Conservation (phyloP, 2,888 invertebrate species). For the Invenusta paracnida region DNA sequence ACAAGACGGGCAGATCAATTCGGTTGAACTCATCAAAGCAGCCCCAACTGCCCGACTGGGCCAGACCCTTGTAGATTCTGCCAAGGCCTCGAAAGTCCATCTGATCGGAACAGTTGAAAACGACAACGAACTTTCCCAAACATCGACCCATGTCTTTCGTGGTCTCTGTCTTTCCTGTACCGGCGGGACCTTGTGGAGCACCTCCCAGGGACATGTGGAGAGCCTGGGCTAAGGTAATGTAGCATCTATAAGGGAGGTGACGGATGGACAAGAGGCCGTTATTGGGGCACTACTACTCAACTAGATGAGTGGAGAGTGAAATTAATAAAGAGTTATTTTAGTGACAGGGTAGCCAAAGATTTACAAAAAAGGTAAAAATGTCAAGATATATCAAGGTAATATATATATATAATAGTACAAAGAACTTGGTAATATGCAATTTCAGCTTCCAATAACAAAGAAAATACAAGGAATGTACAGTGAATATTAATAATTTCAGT, state of each 20-base stretch:
- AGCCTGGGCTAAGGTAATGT: constrained; percentile 91
- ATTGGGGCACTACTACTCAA: too few relatives aligned
- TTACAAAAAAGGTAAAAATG: not conserved
- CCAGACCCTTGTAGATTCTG: constrained; percentile 84
- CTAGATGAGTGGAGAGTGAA: too few relatives aligned
- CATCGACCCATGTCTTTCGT: constrained; percentile 97
- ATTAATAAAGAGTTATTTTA: not conserved
- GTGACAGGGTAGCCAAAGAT: not conserved
- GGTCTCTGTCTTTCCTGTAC: constrained; percentile 91
- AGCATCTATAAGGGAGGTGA: constrained; percentile 75
- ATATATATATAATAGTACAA: too few relatives aligned
- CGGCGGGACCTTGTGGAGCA: constrained; percentile 81
- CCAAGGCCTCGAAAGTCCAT: constrained; percentile 90
- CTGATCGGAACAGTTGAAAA: constrained; percentile 94
- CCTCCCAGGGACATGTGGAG: constrained; percentile 92
- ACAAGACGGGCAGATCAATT: constrained; percentile 84
- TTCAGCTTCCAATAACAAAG: too few relatives aligned
- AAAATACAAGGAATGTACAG: too few relatives aligned
- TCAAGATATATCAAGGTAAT: too few relatives aligned
- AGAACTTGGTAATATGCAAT: too few relatives aligned
- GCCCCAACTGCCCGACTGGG: too few relatives aligned
- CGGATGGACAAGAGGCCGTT: too few relatives aligned
- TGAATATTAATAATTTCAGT: too few relatives aligned
- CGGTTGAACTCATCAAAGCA: too few relatives aligned
- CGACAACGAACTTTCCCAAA: constrained; percentile 84